phyloP scores from a whole-genome alignment of 2,888 invertebrate species.

The Lepeophtheirus nordmannii region DNA sequence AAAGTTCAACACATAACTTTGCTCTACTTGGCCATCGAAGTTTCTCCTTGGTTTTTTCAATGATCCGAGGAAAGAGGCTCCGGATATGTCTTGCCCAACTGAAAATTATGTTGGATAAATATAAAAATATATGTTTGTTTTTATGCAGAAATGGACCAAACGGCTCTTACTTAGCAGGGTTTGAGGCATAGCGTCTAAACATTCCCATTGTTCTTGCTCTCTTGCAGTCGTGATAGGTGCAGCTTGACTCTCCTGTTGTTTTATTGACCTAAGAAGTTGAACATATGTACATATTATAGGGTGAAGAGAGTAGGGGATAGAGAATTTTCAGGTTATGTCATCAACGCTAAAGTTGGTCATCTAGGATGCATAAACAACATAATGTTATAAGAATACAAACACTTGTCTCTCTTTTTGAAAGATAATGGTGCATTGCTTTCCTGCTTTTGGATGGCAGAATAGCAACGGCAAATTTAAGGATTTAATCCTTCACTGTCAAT shows the following conservation, averaged over 20 bases:
- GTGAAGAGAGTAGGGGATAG: no score
- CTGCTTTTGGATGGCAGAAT: no score
- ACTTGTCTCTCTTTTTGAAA: no score
- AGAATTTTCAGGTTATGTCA: no score
- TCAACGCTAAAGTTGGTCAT: no score
- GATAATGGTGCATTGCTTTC: no score
- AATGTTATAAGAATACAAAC: no score
- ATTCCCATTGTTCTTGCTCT: background rate
- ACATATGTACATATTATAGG: no score
- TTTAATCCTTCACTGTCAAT: no score
- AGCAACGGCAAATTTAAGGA: no score
- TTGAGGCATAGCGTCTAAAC: background rate
- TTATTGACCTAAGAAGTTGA: background rate
- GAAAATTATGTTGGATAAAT: background rate
- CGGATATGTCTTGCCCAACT: background rate
- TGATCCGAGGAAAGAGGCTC: background rate
- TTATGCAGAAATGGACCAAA: background rate
- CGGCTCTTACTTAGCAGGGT: background rate
- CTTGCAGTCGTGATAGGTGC: constrained; percentile 1
- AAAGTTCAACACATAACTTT: background rate
- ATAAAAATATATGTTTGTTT: background rate
- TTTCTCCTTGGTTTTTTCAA: background rate
- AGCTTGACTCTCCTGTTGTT: constrained; percentile 2
- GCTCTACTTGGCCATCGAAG: background rate
- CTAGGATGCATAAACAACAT: no score